phyloP scores from a whole-genome alignment of 2,113 vertebrate genomes.

The Hemiscyllium ocellatum region DNA sequence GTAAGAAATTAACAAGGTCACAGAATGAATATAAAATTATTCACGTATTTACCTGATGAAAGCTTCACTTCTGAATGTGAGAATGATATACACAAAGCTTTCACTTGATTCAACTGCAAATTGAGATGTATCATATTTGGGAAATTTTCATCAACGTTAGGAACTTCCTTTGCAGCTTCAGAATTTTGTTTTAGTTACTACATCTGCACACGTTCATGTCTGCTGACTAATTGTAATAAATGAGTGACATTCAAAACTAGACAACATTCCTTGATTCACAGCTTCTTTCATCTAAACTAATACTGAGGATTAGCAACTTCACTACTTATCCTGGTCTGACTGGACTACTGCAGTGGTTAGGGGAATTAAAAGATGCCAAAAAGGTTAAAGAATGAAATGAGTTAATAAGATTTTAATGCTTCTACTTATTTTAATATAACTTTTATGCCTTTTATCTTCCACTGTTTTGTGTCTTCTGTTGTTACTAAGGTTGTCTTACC shows the following conservation, averaged over 20 bases:
- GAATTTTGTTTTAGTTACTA: neutral
- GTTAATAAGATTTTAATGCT: neutral
- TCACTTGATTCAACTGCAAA: neutral
- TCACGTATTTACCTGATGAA: neutral
- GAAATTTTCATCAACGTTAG: slow-evolving; percentile 1
- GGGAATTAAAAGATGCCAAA: neutral
- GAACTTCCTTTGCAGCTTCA: slow-evolving; percentile 16
- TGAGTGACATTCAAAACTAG: neutral
- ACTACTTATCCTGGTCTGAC: neutral
- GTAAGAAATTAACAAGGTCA: neutral
- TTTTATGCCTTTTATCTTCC: neutral
- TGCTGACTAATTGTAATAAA: neutral
- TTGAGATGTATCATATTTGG: neutral
- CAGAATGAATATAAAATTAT: neutral
- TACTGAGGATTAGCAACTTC: neutral
- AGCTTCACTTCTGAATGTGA: neutral
- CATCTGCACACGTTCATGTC: slow-evolving; percentile 16
- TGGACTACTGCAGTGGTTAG: neutral
- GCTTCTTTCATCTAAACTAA: neutral
- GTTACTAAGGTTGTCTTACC: slow-evolving; percentile 8
- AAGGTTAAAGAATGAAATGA: slow-evolving; percentile 1
- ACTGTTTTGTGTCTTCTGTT: neutral
- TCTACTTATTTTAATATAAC: neutral
- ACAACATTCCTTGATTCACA: neutral
- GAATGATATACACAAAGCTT: neutral